These are phyloP conservation scores for Dendroctonus ponderosae DNA, from an alignment of 1,140 invertebrate species.

Conservation along the genomic window DNA sequence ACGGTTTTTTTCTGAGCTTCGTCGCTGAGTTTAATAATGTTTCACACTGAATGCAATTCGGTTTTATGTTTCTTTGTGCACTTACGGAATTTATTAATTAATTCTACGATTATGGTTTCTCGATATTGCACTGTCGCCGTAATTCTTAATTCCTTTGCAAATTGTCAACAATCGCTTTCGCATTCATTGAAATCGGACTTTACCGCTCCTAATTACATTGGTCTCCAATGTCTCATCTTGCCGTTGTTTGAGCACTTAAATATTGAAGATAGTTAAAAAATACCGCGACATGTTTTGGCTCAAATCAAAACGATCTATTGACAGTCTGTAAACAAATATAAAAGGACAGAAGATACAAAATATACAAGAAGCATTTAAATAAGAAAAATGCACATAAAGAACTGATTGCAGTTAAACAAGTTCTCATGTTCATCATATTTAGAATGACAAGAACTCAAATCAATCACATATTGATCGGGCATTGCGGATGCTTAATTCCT, in stretches of 20 bases:
- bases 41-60: conserved; percentile 27
- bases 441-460: background rate
- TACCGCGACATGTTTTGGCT: too few species aligned
- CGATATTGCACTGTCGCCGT: conserved; percentile 19
- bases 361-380: too few species aligned
- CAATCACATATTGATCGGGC: conserved; percentile 1
- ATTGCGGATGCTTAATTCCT: conserved; percentile 4
- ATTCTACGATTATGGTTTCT: conserved; percentile 30
- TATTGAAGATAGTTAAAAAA: background rate
- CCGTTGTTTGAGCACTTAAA: background rate
- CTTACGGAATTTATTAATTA: conserved; percentile 32
- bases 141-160: conserved; percentile 3
- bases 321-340: too few species aligned
- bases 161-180: background rate
- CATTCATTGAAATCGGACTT: conserved; percentile 7
- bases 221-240: background rate
- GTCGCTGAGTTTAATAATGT: conserved; percentile 20
- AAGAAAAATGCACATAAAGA: background rate
- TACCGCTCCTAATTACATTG: background rate
- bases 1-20: conserved; percentile 8
- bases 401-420: too few species aligned
- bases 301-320: too few species aligned
- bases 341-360: too few species aligned
- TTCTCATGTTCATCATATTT: too few species aligned
- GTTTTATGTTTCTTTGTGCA: conserved; percentile 31